Evolutionary conservation across 1,140 invertebrate species (phyloP), one percentile per base, ranked within the genome.

Genomic region (Portunus trituberculatus): DNA sequence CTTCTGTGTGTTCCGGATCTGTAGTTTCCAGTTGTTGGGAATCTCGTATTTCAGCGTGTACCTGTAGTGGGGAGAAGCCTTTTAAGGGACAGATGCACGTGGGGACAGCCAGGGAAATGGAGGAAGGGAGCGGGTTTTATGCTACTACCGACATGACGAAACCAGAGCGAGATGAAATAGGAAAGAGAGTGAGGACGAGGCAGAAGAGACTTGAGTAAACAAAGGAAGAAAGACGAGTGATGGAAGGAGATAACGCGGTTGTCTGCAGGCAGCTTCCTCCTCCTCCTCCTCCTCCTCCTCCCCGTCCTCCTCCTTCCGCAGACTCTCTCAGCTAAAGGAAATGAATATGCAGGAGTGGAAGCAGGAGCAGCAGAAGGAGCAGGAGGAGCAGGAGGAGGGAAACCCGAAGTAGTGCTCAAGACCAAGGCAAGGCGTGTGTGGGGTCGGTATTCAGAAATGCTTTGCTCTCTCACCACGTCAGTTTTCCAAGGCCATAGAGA

Each of bases 11-110:
- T 98, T 98, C 97, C 98, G 98, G 96, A 99, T 98, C 95, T 98
- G 97, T 96, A 98, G 97, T 96, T 98, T 97, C 98, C 98, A 98
- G 96, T 98, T 98, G 97, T 98, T 98, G n/a, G 98, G 98, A 92
- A 97, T 97, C 97, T 98, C 97, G 96, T 98, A 87, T 14, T n/a
- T 46, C 82, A 94, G 39, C 20, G 32, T 31, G 84, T 94, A 94
- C 86, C 93, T 87, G 48, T 31, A 29, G 59, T 4, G 4, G 46
- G 89, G 31, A n/a, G 67, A 7, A n/a, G 16, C 4, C 25, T n/a
- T 7, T n/a, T 76, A 25, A 76, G 67, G 20, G 67, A 76, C 12
- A 76, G 67, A n/a, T 1, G 20, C 12, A 76, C 20, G 25, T 1
- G 20, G 67, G 25, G n/a, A n/a, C 4, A 76, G n/a, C 1, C 12